Percentiles rank a stretch among this genome's conserved stretches.
Evolutionary conservation across 2,113 vertebrate species (phyloP).

Genomic region (Connochaetes taurinus): DNA sequence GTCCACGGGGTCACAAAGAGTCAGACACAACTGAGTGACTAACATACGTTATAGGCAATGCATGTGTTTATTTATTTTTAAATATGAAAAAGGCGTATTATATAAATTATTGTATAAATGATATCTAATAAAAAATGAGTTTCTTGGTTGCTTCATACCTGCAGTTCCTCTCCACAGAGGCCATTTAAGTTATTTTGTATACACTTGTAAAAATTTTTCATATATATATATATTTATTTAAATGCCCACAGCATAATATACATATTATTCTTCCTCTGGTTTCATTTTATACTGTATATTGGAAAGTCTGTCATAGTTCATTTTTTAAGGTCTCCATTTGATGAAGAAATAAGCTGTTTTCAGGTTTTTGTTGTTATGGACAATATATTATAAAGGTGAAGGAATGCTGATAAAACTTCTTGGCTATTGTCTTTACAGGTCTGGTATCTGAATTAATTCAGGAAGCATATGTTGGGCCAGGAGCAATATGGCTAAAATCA

Average conservation of each 20-base stretch:
- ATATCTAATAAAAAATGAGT: background rate
- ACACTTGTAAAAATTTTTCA: background rate
- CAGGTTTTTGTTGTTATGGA: background rate
- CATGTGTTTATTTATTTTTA: background rate
- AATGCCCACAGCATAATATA: background rate
- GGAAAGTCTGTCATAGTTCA: background rate
- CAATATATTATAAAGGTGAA: background rate
- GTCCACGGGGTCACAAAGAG: background rate
- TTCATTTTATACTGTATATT: background rate
- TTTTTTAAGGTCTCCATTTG: background rate
- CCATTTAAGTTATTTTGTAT: background rate
- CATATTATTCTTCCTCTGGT: background rate
- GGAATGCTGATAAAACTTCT: background rate
- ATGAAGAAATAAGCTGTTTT: background rate
- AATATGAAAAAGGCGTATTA: background rate
- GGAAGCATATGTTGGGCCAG: background rate
- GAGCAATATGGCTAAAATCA: slow-evolving; percentile 6
- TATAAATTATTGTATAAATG: background rate
- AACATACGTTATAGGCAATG: background rate
- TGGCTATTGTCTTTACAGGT: background rate
- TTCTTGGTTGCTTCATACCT: background rate
- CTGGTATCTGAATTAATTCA: background rate
- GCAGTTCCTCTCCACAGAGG: background rate
- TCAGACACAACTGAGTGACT: background rate
- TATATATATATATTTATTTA: background rate